Evolutionary conservation across 2,113 vertebrate species (phyloP).

Genomic region (Agelaius phoeniceus): DNA sequence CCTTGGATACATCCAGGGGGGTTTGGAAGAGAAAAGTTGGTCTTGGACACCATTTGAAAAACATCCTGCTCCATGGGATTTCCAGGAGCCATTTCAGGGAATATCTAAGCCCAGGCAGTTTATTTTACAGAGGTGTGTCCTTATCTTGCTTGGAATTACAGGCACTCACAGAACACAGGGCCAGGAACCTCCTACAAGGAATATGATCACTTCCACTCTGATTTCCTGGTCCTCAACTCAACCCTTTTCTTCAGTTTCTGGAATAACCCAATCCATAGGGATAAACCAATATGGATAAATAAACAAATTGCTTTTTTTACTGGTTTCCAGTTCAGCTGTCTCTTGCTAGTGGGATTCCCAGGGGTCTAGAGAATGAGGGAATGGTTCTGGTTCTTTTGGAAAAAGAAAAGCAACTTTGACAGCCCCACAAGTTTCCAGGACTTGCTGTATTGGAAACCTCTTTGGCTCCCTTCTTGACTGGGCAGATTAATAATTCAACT

Average conservation of each 20-base stretch:
- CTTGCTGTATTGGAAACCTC: not conserved
- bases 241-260: not conserved
- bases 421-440: not conserved
- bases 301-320: not conserved
- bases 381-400: not conserved
- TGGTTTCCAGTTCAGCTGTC: not conserved
- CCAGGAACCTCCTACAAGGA: not conserved
- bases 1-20: not conserved
- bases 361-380: not conserved
- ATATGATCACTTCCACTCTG: not conserved
- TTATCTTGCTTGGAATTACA: not conserved
- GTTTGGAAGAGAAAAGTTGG: not conserved
- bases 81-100: not conserved
- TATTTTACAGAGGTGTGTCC: not conserved
- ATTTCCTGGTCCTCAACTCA: not conserved
- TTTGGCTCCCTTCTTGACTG: not conserved
- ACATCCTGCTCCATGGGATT: not conserved
- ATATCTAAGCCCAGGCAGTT: not conserved
- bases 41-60: not conserved
- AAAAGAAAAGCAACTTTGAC: not conserved
- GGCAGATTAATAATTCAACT: not conserved
- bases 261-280: not conserved
- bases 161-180: not conserved
- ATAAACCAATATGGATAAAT: not conserved
- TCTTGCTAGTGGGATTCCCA: not conserved